Evolutionary conservation across 2,113 vertebrate species (phyloP).

Genomic region (Carlito syrichta): DNA sequence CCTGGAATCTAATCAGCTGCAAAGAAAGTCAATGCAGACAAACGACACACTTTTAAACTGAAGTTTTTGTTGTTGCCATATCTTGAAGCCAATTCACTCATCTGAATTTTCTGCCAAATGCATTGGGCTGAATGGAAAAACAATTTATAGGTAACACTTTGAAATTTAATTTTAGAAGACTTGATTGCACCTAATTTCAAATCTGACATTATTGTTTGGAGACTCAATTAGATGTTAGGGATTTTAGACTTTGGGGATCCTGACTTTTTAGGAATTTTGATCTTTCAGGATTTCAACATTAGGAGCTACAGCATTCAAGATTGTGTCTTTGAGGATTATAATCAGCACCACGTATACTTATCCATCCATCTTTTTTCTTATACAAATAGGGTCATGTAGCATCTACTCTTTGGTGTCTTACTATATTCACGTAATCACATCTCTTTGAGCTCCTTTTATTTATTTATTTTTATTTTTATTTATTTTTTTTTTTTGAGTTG

Average conservation of each 20-base stretch:
- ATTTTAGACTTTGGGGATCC: neutral
- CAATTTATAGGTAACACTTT: neutral
- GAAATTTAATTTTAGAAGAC: neutral
- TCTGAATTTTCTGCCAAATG: neutral
- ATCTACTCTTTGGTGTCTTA: neutral
- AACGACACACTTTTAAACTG: neutral
- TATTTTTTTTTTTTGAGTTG: too few relatives aligned
- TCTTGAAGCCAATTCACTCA: neutral
- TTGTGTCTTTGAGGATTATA: neutral
- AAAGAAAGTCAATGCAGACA: neutral
- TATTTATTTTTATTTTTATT: too few relatives aligned
- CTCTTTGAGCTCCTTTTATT: neutral
- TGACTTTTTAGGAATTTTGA: neutral
- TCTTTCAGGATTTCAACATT: neutral
- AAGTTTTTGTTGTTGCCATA: neutral
- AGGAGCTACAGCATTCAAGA: neutral
- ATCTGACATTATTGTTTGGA: neutral
- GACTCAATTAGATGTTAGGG: neutral
- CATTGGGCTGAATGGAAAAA: neutral
- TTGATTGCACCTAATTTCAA: neutral
- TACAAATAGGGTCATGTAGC: neutral
- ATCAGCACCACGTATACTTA: neutral
- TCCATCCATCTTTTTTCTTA: neutral
- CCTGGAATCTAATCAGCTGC: neutral
- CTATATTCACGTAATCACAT: neutral